Evolutionary conservation across 2,797 vertebrate species (phyloP), one percentile per base, ranked within the genome.

Genomic region (Erethizon dorsatum): DNA sequence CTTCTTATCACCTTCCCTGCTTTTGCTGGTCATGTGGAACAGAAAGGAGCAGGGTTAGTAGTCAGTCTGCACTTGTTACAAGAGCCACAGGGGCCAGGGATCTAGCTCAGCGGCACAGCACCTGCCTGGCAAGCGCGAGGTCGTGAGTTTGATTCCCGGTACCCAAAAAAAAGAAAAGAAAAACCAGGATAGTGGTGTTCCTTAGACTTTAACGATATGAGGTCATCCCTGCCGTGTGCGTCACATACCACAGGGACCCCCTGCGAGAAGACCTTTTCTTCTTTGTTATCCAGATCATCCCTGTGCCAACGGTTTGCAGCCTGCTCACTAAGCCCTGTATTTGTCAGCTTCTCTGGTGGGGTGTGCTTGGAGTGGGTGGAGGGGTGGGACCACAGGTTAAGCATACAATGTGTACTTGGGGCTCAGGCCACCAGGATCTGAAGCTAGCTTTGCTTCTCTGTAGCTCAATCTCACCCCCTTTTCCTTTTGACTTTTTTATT

Each of bases 181-280:
- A 41, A 41, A 41, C 37, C 54, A 0, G 15, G 13, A 28, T 6
- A 17, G 65, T 28, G 33, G 11, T 2, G 0, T 10, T 33, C 37
- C 41, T 45, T 2, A 20, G 50, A 67, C 33, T 28, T 63, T 37
- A 5, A 26, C 20, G 52, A 59, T 1, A 6, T 0, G 18, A 56
- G 41, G 1, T 5, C 71, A 7, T 71, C 17, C 61, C 41, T 73
- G n/a, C 65, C 54, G 0, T 1, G 1, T 47, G 82, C 63, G 61
- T 31, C 65, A 2, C 11, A 1, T 1, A 0, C 22, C 45, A 0
- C 0, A 14, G 45, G 56, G 54, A 37, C 78, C 24, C 54, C 0
- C 0, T 1, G 45, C 20, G 1, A 22, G 15, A 9, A 15, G n/a
- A 56, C 33, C 0, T 22, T 37, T 12, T 45, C 33, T 18, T 11